These are phyloP conservation scores for Dinocampus coccinellae DNA, from an alignment of 2,888 invertebrate genomes.

Conservation along the genomic window DNA sequence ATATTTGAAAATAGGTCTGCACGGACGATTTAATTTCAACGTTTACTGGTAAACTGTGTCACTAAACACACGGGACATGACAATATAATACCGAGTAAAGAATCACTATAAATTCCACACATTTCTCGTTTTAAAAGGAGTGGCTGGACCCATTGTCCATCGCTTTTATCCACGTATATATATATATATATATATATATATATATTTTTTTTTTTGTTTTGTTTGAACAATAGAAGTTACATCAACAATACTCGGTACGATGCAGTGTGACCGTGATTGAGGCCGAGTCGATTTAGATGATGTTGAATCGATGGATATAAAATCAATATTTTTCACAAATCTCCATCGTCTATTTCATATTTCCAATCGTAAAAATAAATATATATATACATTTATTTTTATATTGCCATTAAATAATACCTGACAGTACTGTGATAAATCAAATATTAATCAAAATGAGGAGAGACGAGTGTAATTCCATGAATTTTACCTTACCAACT, in stretches of 20 bases:
- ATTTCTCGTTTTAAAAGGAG: slow-evolving; percentile 27
- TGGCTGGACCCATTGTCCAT: slow-evolving; percentile 14
- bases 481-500: background rate
- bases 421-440: background rate
- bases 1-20: background rate
- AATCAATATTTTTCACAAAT: no score
- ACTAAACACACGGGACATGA: slow-evolving; percentile 10
- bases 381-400: background rate
- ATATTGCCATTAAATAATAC: background rate
- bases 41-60: slow-evolving; percentile 1
- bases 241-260: slow-evolving; percentile 9
- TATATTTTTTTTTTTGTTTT: background rate
- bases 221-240: slow-evolving; percentile 20
- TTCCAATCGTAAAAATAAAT: background rate
- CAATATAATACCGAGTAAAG: slow-evolving; percentile 12
- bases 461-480: no score
- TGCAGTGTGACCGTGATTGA: slow-evolving; percentile 25
- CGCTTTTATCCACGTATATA: background rate
- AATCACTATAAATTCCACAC: slow-evolving; percentile 17
- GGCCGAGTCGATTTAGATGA: background rate
- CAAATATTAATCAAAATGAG: background rate
- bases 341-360: background rate
- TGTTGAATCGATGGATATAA: background rate
- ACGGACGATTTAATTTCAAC: background rate
- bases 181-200: no score